These are phyloP conservation scores for Tragelaphus oryx DNA, from an alignment of 2,797 vertebrate species.

Conservation along the genomic window DNA sequence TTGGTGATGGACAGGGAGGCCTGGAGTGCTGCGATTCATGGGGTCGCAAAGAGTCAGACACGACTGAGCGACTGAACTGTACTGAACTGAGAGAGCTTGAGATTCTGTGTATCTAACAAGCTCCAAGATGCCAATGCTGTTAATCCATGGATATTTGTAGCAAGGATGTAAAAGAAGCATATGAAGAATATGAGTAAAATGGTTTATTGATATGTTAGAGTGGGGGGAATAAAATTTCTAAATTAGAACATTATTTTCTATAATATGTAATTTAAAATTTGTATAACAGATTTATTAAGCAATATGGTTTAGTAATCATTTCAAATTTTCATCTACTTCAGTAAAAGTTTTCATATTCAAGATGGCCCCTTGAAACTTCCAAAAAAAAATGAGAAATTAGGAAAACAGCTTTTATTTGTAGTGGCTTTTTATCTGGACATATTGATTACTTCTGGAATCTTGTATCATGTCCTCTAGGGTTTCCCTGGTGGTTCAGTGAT, in stretches of 20 bases:
- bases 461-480: not conserved
- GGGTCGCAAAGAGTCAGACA: too few species aligned
- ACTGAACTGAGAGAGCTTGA: not conserved
- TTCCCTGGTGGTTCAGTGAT: not conserved
- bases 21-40: too few species aligned
- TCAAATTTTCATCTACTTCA: not conserved
- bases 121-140: not conserved
- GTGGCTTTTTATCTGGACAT: not conserved
- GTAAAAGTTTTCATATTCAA: not conserved
- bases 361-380: not conserved
- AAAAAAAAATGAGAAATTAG: not conserved
- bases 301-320: not conserved
- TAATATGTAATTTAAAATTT: not conserved
- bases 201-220: not conserved
- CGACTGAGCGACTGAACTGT: too few species aligned
- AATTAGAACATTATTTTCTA: not conserved
- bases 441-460: not conserved
- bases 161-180: not conserved
- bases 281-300: not conserved
- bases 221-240: not conserved
- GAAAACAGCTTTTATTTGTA: not conserved
- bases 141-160: not conserved
- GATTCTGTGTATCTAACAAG: not conserved
- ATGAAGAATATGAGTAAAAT: not conserved
- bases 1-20: too few species aligned